phyloP scores from a whole-genome alignment of 64 coral and sea anemone genomes.

The Astreopora myriophthalma region DNA sequence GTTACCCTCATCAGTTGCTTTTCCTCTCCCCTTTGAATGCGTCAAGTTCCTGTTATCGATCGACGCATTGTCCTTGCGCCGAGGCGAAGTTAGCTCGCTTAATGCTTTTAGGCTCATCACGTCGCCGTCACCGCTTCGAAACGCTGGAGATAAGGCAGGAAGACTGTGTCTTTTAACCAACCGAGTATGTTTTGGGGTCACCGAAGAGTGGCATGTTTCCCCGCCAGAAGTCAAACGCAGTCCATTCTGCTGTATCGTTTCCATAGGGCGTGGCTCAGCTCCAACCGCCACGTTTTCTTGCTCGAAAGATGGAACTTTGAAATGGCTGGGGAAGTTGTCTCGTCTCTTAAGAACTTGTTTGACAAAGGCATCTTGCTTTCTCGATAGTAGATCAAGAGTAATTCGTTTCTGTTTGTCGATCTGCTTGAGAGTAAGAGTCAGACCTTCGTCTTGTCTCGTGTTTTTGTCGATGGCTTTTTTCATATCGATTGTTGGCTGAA shows the following conservation, averaged over 20 bases:
- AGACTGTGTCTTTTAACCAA: not conserved
- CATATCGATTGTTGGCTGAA: not conserved
- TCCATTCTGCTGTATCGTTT: not conserved
- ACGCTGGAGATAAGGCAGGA: not conserved
- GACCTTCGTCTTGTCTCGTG: not conserved
- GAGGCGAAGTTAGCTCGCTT: not conserved
- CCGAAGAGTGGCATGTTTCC: not conserved
- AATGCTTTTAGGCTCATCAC: not conserved
- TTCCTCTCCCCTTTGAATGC: not conserved
- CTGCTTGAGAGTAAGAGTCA: not conserved
- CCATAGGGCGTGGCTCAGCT: not conserved
- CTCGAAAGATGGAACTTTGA: not conserved
- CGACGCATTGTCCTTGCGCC: not conserved
- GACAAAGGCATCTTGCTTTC: not conserved
- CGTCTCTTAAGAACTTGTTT: not conserved
- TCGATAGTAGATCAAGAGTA: not conserved
- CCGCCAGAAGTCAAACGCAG: not conserved
- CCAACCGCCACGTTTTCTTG: not conserved
- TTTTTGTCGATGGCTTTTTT: conserved; percentile 19
- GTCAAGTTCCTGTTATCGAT: not conserved
- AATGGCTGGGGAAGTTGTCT: not conserved
- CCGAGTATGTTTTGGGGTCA: not conserved
- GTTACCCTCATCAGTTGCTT: too few relatives aligned
- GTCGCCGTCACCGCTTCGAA: not conserved
- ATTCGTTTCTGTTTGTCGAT: conserved; percentile 16